These are phyloP conservation scores for Halocynthia aurantium DNA, from an alignment of 23 tunicate genomes.

Conservation along the genomic window DNA sequence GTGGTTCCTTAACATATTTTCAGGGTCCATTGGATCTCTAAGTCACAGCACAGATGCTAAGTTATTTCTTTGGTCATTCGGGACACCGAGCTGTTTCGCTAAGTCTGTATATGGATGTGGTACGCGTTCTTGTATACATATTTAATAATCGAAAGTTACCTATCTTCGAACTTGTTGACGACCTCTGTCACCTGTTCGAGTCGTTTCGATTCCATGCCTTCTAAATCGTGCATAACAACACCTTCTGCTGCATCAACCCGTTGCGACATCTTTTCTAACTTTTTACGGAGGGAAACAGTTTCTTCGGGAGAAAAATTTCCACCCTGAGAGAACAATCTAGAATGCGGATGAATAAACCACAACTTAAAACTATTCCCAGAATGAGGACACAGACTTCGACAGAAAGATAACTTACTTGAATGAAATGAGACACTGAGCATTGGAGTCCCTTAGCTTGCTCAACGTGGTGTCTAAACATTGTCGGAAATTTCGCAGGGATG, in stretches of 20 bases:
- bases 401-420: slow-evolving; percentile 53
- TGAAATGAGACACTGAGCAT: slow-evolving; percentile 69
- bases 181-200: slow-evolving; percentile 61
- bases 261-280: slow-evolving; percentile 67
- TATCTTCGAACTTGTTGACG: slow-evolving; percentile 67
- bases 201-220: slow-evolving; percentile 85
- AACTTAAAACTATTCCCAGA: background rate
- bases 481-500: slow-evolving; percentile 61
- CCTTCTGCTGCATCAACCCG: slow-evolving; percentile 82
- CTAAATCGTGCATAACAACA: slow-evolving; percentile 69
- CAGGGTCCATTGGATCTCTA: background rate
- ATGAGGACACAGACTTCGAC: background rate
- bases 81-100: no score
- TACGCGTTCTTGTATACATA: no score
- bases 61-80: no score
- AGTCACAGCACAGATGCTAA: background rate
- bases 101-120: no score
- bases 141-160: slow-evolving; percentile 8
- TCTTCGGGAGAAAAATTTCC: slow-evolving; percentile 93
- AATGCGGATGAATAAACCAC: slow-evolving; percentile 1
- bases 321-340: slow-evolving; percentile 82
- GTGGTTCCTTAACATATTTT: no score
- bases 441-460: slow-evolving; percentile 58
- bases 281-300: slow-evolving; percentile 54
- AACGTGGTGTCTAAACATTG: slow-evolving; percentile 58